Percentiles rank a stretch among this genome's conserved stretches.
These are phyloP conservation scores for Margarornis squamiger DNA, from an alignment of 2,797 vertebrate species.

Conservation along the genomic window DNA sequence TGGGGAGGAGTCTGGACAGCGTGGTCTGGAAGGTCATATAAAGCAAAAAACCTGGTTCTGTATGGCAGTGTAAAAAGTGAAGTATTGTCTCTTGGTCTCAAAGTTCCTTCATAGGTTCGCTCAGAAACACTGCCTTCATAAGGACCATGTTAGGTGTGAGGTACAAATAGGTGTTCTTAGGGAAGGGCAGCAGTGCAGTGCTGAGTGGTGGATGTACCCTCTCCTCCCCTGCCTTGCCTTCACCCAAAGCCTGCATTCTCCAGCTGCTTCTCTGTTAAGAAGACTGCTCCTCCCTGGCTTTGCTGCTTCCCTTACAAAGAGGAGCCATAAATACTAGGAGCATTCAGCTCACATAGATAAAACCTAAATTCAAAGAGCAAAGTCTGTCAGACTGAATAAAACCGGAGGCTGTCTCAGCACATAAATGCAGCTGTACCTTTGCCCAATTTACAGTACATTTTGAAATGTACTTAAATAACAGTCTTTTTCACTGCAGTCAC, in stretches of 20 bases:
- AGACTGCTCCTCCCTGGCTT: background rate
- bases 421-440: slow-evolving; percentile 43
- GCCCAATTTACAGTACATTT: slow-evolving; percentile 61
- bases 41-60: background rate
- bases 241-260: background rate
- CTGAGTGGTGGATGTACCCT: background rate
- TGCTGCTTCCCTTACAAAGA: background rate
- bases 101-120: background rate
- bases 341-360: slow-evolving; percentile 43
- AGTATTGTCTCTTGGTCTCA: background rate
- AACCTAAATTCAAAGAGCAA: slow-evolving; percentile 41
- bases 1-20: background rate
- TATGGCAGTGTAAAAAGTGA: background rate
- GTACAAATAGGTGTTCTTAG: background rate
- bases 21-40: background rate
- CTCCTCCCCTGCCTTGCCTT: background rate
- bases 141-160: accelerated
- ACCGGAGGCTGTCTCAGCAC: slow-evolving; percentile 18
- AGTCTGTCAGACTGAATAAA: slow-evolving; percentile 38
- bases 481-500: slow-evolving; percentile 35
- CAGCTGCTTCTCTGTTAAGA: background rate
- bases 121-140: background rate
- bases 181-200: background rate
- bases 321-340: background rate
- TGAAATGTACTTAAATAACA: slow-evolving; percentile 61